Evolutionary conservation across 2,797 vertebrate species (phyloP), one percentile per base, ranked within the genome.

Genomic region (Catharus ustulatus): DNA sequence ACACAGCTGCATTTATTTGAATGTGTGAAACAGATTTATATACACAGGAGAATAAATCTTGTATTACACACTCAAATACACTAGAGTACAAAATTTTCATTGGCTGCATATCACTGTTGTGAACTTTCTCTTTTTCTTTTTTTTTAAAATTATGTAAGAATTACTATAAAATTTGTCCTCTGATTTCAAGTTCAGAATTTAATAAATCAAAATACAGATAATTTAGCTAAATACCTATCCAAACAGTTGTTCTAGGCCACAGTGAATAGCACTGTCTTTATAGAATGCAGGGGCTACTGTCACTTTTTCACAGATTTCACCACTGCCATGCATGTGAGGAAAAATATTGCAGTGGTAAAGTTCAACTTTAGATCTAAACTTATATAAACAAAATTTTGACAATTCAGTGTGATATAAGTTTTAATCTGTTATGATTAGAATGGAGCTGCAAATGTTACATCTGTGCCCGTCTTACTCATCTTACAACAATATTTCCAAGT

Each of bases 1-100:
- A 98, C 96, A 98, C 98, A 98, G 97, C 97, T 98, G 97, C 96
- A 97, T 98, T 98, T 98, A 97, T 96, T 96, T 97, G 93, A 97
- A 95, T 88, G 96, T 97, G 89, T 95, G 96, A 96, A 97, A 92
- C 93, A 89, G 89, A 94, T 96, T 96, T 97, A 97, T 97, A 90
- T 96, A 95, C 93, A 83, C 84, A 81, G 92, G 93, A 90, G 94
- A 97, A 94, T 95, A 96, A 95, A 90, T 90, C 58, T 84, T 71
- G 66, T 26, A 58, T 63, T 91, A 59, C 68, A 89, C 58, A n/a
- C 67, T 84, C 74, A 85, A 59, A 94, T 73, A 58, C 83, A 74
- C 89, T 29, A 49, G 48, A 77, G 52, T 55, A 86, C 42, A 84
- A 46, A 52, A 84, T 80, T 94, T 83, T 75, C 73, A 32, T 75